Base-by-base conservation (phyloP, 2,113 vertebrate species). In the Scartelaos histophorus region DNA sequence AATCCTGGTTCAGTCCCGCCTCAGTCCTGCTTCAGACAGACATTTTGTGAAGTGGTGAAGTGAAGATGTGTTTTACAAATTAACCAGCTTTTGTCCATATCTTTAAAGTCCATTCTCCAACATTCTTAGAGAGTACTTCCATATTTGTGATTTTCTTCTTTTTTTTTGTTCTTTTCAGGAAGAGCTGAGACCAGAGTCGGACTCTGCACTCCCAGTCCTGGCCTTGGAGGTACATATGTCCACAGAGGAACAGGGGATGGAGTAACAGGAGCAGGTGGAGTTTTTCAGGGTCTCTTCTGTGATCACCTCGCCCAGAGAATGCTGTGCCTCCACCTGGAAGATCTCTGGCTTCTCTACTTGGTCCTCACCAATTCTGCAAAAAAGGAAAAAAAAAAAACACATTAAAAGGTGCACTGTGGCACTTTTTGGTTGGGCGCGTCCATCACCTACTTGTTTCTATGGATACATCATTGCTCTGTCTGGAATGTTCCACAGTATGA, bases 311-410 rank as follows among this genome's bases (percentile, higher is more conserved):
- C 93, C 95, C 79, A 98, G 92, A 29, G 94, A 92, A 71, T 97
- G 95, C 80, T 97, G 88, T 82, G 96, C 96, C 82, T 98, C 98
- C 87, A 98, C 93, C 84, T 98, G 94, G 92, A 99, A 99, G 90
- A 98, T 90, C 88, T 97, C 95, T 66, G 93, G 89, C 82, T 97
- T 95, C 78, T 97, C 98, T 13, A 91, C 92, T 83, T 94, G 92
- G 1, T 93, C 95, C 16, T 98, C 97, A 2, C 96, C 96, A 91
- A 99, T 98, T 84, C 97, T 99, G 78, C n/a, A 58, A 24, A 12
- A 7, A 38, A 1, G 9, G 58, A 25, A 43, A 10, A 2, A 1
- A 12, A 13, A 58, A 1, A 21, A 5, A 0, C n/a, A 24, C 4
- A 4, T 29, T 29, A 29, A 29, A n/a, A 29, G 29, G 29, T 29